A percentile compares a stretch with the other conserved stretches of the same genome.
Conservation (phyloP, 2,888 invertebrate species). For the Maniola hyperantus region DNA sequence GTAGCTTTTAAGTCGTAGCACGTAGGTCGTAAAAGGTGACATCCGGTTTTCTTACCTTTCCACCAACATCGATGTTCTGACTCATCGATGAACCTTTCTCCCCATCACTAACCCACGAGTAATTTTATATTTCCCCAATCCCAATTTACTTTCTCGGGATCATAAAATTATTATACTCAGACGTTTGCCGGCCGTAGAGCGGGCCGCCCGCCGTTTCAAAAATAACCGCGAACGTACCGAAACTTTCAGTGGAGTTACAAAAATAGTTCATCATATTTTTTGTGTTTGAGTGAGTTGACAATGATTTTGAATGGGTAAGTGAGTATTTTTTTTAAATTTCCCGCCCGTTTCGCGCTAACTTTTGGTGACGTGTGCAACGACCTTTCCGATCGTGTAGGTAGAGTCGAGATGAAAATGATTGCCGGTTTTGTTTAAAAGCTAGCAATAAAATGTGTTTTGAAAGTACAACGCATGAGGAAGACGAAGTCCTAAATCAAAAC, state of each 20-base stretch:
- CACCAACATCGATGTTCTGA: slow-evolving; percentile 23
- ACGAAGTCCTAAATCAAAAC: background rate
- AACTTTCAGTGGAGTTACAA: slow-evolving; percentile 40
- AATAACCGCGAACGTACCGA: slow-evolving; percentile 46
- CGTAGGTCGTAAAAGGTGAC: background rate
- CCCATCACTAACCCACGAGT: slow-evolving; percentile 51
- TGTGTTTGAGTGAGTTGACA: slow-evolving; percentile 51
- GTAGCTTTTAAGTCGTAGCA: background rate
- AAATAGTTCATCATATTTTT: slow-evolving; percentile 47
- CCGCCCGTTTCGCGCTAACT: slow-evolving; percentile 22
- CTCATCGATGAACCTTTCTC: background rate
- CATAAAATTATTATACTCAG: slow-evolving; percentile 53
- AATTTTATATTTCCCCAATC: slow-evolving; percentile 74
- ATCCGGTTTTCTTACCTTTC: background rate
- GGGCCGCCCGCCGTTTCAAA: slow-evolving; percentile 52
- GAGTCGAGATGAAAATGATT: slow-evolving; percentile 7
- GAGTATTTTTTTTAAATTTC: slow-evolving; percentile 48
- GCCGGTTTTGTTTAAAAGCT: slow-evolving; percentile 16
- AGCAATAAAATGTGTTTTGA: slow-evolving; percentile 11
- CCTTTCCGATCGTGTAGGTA: slow-evolving; percentile 22
- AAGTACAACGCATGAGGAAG: slow-evolving; percentile 12
- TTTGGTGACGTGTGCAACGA: slow-evolving; percentile 43
- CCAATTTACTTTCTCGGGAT: slow-evolving; percentile 60
- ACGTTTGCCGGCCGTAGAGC: slow-evolving; percentile 54
- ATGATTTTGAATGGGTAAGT: slow-evolving; percentile 76